Conservation (phyloP, 2,797 vertebrate species). For the Xiphorhynchus erythropygius region DNA sequence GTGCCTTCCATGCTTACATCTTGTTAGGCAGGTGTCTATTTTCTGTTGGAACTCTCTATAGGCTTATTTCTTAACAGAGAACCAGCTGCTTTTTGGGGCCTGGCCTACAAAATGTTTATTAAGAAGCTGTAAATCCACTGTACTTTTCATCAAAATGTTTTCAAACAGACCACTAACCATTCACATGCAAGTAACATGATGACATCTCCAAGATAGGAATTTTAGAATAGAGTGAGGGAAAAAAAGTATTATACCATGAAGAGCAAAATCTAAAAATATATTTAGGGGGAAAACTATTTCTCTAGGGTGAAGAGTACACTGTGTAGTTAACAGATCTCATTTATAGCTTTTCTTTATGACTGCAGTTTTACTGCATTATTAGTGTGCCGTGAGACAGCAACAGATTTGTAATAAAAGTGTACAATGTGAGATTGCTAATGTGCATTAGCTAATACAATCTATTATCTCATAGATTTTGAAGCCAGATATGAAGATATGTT, state of each 20-base stretch:
- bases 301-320: neutral
- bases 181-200: neutral
- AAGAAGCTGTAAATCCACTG: neutral
- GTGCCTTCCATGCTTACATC: neutral
- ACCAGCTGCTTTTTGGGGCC: neutral
- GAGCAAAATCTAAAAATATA: neutral
- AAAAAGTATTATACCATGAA: neutral
- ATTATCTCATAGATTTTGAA: neutral
- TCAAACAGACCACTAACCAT: neutral
- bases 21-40: neutral
- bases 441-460: neutral
- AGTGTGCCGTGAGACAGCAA: neutral
- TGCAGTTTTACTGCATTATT: neutral
- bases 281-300: neutral
- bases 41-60: neutral
- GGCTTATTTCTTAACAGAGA: neutral
- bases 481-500: neutral
- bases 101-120: neutral
- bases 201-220: neutral
- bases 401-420: neutral
- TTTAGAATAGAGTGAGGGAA: neutral
- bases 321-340: neutral
- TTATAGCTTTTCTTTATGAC: neutral
- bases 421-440: neutral
- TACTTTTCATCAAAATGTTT: neutral